Evolutionary conservation across 2,888 invertebrate species (phyloP).

Genomic region (Alloplasta piceator): DNA sequence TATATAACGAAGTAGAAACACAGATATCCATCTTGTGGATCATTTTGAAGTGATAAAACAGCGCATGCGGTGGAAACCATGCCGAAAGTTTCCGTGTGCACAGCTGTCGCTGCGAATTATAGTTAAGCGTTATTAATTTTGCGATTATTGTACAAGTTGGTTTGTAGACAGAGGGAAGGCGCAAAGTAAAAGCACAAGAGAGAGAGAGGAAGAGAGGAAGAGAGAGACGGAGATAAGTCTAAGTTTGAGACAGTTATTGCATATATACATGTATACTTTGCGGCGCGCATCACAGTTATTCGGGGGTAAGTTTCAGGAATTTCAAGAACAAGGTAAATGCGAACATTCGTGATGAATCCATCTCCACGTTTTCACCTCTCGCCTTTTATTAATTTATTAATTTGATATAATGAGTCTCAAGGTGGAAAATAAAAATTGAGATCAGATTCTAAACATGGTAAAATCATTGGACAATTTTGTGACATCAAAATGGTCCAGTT

Average conservation of each 20-base stretch:
- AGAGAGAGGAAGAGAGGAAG: background rate
- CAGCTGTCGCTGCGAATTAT: conserved; percentile 39
- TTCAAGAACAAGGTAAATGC: conserved; percentile 13
- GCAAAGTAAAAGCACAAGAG: background rate
- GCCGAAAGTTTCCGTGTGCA: conserved; percentile 31
- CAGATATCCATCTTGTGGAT: background rate
- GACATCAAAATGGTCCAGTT: too few species aligned
- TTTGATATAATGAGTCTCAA: conserved; percentile 33
- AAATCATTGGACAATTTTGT: conserved; percentile 15
- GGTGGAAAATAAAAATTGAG: conserved; percentile 24
- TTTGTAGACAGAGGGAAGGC: background rate
- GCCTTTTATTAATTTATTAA: conserved; percentile 43
- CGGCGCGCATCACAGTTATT: background rate
- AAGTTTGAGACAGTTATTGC: background rate
- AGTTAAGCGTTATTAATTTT: conserved; percentile 39
- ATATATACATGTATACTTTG: background rate
- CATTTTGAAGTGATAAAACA: conserved; percentile 2
- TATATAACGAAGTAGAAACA: background rate
- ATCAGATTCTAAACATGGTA: conserved; percentile 17
- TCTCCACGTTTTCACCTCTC: background rate
- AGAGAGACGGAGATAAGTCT: background rate
- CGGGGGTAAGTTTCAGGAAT: conserved; percentile 24
- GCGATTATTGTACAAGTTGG: conserved; percentile 36
- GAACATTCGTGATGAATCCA: background rate
- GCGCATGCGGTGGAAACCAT: conserved; percentile 12